Base-by-base conservation (phyloP, 2,797 vertebrate species). In the Tragelaphus oryx region DNA sequence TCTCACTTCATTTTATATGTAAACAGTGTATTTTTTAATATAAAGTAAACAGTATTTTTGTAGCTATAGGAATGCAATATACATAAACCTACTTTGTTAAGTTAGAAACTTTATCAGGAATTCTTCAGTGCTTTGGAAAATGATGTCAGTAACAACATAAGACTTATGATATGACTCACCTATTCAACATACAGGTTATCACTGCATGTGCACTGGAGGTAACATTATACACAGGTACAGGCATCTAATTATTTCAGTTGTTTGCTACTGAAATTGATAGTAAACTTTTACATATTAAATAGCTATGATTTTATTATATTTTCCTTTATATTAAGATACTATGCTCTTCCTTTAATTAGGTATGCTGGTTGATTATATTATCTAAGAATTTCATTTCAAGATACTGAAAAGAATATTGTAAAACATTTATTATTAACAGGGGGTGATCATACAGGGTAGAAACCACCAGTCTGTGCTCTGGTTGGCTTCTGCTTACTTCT, bases 91-190 rank as follows among this genome's bases (percentile, higher is more conserved):
- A 79, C 10, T 59, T 84, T 78, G 10, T 87, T 84, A 68, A 74
- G 78, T 91, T 46, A 88, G 17, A 91, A 84, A 91, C 12, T 76
- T 87, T 50, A 83, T 20, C 4, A 88, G 48, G 44, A 76, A 68
- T 14, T 80, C 37, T 46, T 52, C 41, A 75, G 24, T 95, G 78
- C 17, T 92, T 87, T 94, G 68, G 48, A 59, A 94, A 92, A 87
- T 74, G 30, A 79, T 46, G 18, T 78, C 89, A 59, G 46, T n/a
- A 54, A 71, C 22, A 78, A 12, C 7, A 71, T 14, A 7, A 55
- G 11, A 65, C 30, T 79, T 79, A 41, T 65, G 52, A 79, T 20
- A 6, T 44, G 85, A 94, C 24, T 76, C 60, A 88, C 44, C 59
- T 81, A 76, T 5, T 54, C 1, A 50, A 74, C 26, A 41, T 9